Evolutionary conservation across 2,113 vertebrate species (phyloP), one percentile per base, ranked within the genome.

Genomic region (Mionectes macconnelli): DNA sequence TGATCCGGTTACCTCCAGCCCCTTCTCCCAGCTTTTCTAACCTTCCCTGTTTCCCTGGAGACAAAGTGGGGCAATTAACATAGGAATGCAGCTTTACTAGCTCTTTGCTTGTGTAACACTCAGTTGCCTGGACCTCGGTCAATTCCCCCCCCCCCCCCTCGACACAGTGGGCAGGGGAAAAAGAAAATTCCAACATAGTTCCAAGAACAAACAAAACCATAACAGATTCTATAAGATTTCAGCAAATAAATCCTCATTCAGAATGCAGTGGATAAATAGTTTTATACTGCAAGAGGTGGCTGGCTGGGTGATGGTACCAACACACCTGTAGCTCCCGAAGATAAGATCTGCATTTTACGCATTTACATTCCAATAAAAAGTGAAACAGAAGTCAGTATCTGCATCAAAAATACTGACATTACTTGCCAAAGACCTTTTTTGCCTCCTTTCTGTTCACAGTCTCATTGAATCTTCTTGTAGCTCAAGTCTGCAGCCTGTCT

Each of bases 261-360:
- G 39, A 78, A 45, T 28, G 40, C 49, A 19, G 44, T 9, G 28
- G 33, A 9, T 66, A 49, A 12, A 4, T 23, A 27, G 9, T 45
- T 39, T 35, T 28, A 13, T 30, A 4, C 52, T 25, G 42, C 6
- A 3, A n/a, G 37, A 57, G 31, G 28, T 76, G 9, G 18, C 37
- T 60, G 40, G 9, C 14, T 6, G 4, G 40, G 40, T 37, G n/a
- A 23, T 4, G 9, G 9, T 28, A 15, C 55, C 62, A 64, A 52
- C 18, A 4, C 18, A 33, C 47, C n/a, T 13, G 28, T 33, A 77
- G 33, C 59, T 78, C 20, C 28, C 25, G 50, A 22, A 67, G 40
- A 42, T 6, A 27, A 44, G 24, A 24, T 16, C 39, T 0, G 0
- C 13, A 1, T 55, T 57, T 49, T 56, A 10, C 18, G 15, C 24